Base-by-base conservation (phyloP, 2,113 vertebrate species). In the Xenus cinereus region DNA sequence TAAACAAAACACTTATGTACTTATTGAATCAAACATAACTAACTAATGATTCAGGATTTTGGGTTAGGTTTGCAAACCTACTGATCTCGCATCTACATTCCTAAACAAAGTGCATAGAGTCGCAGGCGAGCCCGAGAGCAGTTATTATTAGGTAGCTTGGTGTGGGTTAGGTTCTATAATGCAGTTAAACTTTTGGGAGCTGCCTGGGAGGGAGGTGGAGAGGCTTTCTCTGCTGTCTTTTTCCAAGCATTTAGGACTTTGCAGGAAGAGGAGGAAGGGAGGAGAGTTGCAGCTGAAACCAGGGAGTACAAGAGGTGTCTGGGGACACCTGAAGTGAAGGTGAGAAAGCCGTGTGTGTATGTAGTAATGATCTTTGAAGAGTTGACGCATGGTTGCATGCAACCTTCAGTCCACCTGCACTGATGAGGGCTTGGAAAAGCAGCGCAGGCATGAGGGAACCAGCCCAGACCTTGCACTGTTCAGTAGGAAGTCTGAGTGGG, bases 221-320 rank as follows among this genome's bases (percentile, higher is more conserved):
- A 81, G 12, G 13, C 9, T 64, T 78, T 63, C 30, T 71, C 53
- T 57, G 7, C 23, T 45, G 27, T 35, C 16, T 43, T 71, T 71
- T 35, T 8, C 41, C 28, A 69, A 41, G 35, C 18, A 4, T 62
- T 95, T 79, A 57, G 17, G 39, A 60, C 9, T 39, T 60, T 43
- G 22, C 23, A 73, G 41, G 51, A 68, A 63, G 56, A 83, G 17
- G 51, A 79, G 24, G 64, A 77, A 68, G n/a, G 41, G 14, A 76
- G n/a, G 18, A 76, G 5, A 0, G 0, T 33, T 37, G n/a, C 0
- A 2, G 12, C 39, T 82, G 84, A 82, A 22, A 33, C 14, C 39
- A 35, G 18, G 37, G 68, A 73, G 39, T 33, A 7, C 14, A 32
- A 43, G 35, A 79, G 21, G 26, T 43, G 35, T 33, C 14, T 53